Evolutionary conservation across 2,113 vertebrate genomes (phyloP).

Genomic region (Hylia prasina): DNA sequence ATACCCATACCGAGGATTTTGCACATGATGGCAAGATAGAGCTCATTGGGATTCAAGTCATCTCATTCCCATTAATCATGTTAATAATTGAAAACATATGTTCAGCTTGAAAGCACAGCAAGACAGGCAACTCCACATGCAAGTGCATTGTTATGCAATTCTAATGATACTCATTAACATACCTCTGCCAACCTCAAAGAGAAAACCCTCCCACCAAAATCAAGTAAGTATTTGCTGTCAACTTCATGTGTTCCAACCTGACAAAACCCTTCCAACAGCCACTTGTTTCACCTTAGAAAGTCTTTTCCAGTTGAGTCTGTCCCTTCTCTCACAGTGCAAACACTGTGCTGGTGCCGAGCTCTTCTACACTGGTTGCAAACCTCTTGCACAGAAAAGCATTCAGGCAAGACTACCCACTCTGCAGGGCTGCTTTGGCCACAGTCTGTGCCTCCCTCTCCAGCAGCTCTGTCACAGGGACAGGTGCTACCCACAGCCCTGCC

Average conservation of each 20-base stretch:
- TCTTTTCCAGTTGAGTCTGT: neutral
- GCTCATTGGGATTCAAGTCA: constrained; percentile 39
- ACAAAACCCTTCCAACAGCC: neutral
- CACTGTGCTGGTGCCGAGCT: neutral
- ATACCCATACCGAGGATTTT: neutral
- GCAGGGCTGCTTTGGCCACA: accelerated
- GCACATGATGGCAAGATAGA: neutral
- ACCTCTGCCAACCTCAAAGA: neutral
- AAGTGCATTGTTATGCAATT: neutral
- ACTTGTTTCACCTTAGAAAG: neutral
- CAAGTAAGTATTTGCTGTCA: neutral
- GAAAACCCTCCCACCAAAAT: neutral
- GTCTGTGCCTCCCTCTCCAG: neutral
- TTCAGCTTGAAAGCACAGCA: constrained; percentile 61
- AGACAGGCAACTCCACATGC: constrained; percentile 16
- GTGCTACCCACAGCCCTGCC: neutral
- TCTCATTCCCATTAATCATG: constrained; percentile 41
- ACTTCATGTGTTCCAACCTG: neutral
- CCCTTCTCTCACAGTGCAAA: neutral
- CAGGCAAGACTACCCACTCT: neutral
- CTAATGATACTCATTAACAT: constrained; percentile 17
- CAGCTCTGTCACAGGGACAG: neutral
- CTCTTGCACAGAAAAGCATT: neutral
- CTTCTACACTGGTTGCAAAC: neutral
- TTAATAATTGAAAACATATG: constrained; percentile 65